These are phyloP conservation scores for Uropetala carovei DNA, from an alignment of 2,888 invertebrate genomes.

Conservation along the genomic window DNA sequence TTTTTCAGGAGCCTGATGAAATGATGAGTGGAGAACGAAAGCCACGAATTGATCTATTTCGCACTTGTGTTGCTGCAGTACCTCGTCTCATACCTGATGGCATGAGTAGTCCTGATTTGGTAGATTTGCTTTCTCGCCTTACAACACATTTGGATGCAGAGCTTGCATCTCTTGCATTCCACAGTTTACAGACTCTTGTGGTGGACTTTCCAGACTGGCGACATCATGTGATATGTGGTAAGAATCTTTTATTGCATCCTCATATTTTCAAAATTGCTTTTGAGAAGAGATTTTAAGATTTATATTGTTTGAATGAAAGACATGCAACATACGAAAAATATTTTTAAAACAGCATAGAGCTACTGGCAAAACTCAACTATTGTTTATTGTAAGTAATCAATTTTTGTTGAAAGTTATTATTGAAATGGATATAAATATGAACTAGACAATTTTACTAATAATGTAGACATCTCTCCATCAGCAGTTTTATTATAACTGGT, in stretches of 20 bases:
- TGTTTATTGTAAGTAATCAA: too few species aligned
- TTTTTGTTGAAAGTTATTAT: too few species aligned
- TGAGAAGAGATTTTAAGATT: too few species aligned
- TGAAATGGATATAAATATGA: too few species aligned
- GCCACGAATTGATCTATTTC: conserved; percentile 97
- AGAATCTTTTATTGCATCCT: conserved; percentile 53
- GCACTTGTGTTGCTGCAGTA: conserved; percentile 99
- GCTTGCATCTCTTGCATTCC: conserved; percentile 93
- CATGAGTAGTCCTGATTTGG: conserved; percentile 95
- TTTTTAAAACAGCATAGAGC: too few species aligned
- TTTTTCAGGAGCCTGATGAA: conserved; percentile 86
- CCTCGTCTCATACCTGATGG: conserved; percentile 98
- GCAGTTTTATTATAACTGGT: too few species aligned
- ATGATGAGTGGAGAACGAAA: conserved; percentile 97
- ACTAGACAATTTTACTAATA: too few species aligned
- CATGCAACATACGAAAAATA: too few species aligned
- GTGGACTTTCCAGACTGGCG: conserved; percentile 98
- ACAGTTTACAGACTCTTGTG: conserved; percentile 95
- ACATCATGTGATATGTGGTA: conserved; percentile 90
- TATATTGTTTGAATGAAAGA: too few species aligned
- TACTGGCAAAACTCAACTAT: too few species aligned
- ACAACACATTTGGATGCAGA: conserved; percentile 99
- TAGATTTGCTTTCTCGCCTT: conserved; percentile 94
- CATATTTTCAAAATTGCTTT: background rate
- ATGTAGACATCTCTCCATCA: too few species aligned